Base-by-base conservation (phyloP, 1,140 invertebrate species). In the Lucilia sericata region DNA sequence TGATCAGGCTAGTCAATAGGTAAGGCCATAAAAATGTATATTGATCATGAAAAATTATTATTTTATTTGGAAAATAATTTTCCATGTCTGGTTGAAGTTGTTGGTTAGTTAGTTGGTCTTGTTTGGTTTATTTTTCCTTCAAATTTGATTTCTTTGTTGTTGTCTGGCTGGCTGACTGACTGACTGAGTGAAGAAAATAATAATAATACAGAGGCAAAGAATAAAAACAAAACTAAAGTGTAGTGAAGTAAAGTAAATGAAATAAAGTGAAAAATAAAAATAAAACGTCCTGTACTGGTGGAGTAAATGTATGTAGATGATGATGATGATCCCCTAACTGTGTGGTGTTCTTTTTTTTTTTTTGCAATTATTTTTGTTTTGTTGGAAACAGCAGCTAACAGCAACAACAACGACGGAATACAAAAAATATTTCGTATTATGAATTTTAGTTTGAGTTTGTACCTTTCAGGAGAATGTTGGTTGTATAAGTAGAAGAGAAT, bases 391-490 rank as follows among this genome's bases (percentile, higher is more conserved):
- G 19, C 65, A 30, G 25, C 25, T 30, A 65, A 65, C 12, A 70
- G 19, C 42, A 70, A 70, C 60, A 70, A 70, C 65, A 19, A 70
- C 51, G n/a, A n/a, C 25, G 25, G 25, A 30, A 30, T 21, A 42
- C 55, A 82, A 36, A 25, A 70, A 49, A 80, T 49, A 14, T 49
- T 19, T 78, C 5, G 10, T 42, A 42, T 42, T 42, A 30, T 30
- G 17, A 51, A 25, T 51, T 80, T 80, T 51, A 80, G 76, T 80
- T 80, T 49, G 13, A 49, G n/a, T 80, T 21, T 19, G 25, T 80
- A 80, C 42, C 76, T 80, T 49, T 12, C 42, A 21, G 42, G 47
- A 80, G 76, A 80, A 80, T 80, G 76, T 80, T 78, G 36, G 34
- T 42, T 19, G 76, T 49, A 12, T 25, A 70, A 21, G 42, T 80